Evolutionary conservation across 2,113 vertebrate species (phyloP).

Genomic region (Grammomys dolichurus): DNA sequence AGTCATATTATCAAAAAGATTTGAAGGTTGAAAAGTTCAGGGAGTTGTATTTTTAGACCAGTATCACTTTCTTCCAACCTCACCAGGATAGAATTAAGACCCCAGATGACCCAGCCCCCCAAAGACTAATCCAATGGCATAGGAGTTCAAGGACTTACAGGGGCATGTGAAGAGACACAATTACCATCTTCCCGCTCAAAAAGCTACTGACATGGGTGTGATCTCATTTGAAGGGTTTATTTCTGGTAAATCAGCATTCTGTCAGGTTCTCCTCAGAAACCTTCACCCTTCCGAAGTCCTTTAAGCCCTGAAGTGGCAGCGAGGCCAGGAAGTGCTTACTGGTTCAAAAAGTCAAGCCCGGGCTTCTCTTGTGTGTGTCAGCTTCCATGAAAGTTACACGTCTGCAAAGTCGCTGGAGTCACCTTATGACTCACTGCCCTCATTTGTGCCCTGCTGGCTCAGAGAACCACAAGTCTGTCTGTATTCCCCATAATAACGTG

Average conservation of each 20-base stretch:
- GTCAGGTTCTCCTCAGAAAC: constrained; percentile 71
- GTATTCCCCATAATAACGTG: constrained; percentile 73
- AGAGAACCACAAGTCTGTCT: constrained; percentile 71
- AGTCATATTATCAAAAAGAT: constrained; percentile 71
- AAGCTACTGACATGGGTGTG: constrained; percentile 70
- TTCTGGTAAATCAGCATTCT: constrained; percentile 66
- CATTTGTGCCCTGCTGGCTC: constrained; percentile 66
- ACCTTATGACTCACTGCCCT: constrained; percentile 74
- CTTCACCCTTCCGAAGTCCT: constrained; percentile 12
- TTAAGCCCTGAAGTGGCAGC: neutral
- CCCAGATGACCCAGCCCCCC: constrained; percentile 70
- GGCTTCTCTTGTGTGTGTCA: constrained; percentile 35
- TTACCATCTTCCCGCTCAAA: constrained; percentile 74
- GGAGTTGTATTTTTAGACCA: constrained; percentile 79
- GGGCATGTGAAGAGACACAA: constrained; percentile 71
- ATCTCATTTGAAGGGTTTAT: constrained; percentile 75
- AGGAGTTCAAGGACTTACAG: constrained; percentile 76
- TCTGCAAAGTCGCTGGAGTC: constrained; percentile 57
- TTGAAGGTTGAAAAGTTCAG: constrained; percentile 77
- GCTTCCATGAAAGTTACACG: constrained; percentile 61
- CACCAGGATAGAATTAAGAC: constrained; percentile 70
- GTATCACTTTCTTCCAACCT: constrained; percentile 53
- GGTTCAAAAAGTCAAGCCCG: neutral
- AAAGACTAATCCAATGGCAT: constrained; percentile 69
- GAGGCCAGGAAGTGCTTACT: constrained; percentile 57